Percentiles rank a stretch among this genome's conserved stretches.
Evolutionary conservation across 2,888 invertebrate genomes (phyloP).

Genomic region (Apeira syringaria): DNA sequence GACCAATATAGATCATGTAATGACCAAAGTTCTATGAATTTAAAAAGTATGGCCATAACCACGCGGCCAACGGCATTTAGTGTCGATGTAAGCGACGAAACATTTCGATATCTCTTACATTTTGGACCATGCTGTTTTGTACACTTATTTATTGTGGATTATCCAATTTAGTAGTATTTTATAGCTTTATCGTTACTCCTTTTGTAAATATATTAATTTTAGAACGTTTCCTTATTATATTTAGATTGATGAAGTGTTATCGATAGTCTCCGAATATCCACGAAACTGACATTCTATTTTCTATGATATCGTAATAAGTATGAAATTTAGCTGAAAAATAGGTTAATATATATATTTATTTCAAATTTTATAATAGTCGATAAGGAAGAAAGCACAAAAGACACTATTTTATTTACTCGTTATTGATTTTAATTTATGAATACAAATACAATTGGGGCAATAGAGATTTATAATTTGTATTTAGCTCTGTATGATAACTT

Average conservation of each 20-base stretch:
- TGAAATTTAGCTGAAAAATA: constrained; percentile 53
- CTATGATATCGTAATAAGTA: constrained; percentile 42
- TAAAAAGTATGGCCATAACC: constrained; percentile 47
- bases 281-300: constrained; percentile 45
- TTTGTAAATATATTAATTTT: constrained; percentile 74
- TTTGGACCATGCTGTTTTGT: constrained; percentile 71
- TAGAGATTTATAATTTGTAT: constrained; percentile 35
- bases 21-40: constrained; percentile 77
- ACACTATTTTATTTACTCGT: constrained; percentile 69
- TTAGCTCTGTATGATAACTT: constrained; percentile 11
- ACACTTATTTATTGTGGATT: constrained; percentile 72
- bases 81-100: constrained; percentile 34
- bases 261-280: constrained; percentile 44
- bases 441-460: constrained; percentile 53
- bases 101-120: constrained; percentile 57
- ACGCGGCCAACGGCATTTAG: constrained; percentile 22
- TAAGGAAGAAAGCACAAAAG: constrained; percentile 74
- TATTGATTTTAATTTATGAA: constrained; percentile 59
- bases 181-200: constrained; percentile 72
- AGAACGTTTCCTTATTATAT: constrained; percentile 58
- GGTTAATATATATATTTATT: constrained; percentile 71
- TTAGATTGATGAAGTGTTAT: constrained; percentile 42
- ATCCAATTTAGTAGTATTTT: constrained; percentile 74
- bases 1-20: constrained; percentile 64
- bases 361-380: constrained; percentile 59